phyloP scores from a whole-genome alignment of 2,888 invertebrate species.

The Conomelus anceps region DNA sequence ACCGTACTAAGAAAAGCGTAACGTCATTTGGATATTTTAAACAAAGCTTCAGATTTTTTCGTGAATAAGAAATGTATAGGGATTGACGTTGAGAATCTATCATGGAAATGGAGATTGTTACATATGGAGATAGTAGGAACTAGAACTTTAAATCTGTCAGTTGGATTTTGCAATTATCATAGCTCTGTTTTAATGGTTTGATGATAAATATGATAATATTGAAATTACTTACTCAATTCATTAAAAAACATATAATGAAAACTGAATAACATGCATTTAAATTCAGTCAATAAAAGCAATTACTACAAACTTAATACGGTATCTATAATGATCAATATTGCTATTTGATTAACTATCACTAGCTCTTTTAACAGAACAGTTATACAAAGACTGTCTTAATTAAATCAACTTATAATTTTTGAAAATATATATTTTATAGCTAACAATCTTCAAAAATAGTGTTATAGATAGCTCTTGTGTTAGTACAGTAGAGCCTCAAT shows the following conservation, averaged over 20 bases:
- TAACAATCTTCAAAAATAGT: neutral
- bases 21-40: no score
- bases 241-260: neutral
- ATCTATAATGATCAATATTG: neutral
- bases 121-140: no score
- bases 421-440: no score
- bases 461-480: neutral
- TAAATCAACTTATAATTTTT: neutral
- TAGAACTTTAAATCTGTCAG: no score
- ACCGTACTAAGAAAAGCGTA: no score
- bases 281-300: neutral
- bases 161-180: neutral
- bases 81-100: no score
- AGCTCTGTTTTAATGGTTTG: neutral
- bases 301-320: neutral
- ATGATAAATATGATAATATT: neutral
- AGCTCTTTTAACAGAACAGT: neutral
- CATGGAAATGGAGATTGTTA: no score
- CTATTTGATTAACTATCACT: neutral
- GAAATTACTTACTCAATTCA: no score
- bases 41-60: no score
- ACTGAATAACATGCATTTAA: neutral
- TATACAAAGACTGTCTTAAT: no score
- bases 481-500: no score
- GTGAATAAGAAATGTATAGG: no score